Evolutionary conservation across 1,140 invertebrate species (phyloP).

Genomic region (Periplaneta americana): DNA sequence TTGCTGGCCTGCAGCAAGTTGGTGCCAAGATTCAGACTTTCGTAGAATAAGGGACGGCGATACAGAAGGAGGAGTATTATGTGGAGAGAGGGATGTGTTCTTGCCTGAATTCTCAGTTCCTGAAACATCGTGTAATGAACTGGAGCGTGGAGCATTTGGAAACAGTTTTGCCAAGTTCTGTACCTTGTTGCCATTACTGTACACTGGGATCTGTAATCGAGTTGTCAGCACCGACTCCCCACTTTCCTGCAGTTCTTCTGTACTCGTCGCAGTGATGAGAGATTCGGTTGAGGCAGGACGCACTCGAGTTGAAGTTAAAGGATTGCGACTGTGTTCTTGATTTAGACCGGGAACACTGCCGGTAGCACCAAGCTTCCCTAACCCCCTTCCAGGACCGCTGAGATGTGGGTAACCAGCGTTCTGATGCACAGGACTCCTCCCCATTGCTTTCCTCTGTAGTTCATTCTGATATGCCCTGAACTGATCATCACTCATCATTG

Average conservation of each 20-base stretch:
- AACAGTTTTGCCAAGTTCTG: background rate
- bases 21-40: conserved; percentile 77
- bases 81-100: background rate
- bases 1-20: conserved; percentile 40
- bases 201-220: conserved; percentile 36
- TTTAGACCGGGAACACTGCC: background rate
- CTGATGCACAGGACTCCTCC: background rate
- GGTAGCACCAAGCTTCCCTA: background rate
- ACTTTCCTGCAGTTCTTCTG: conserved; percentile 33
- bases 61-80: background rate
- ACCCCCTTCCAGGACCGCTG: background rate
- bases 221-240: conserved; percentile 38
- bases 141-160: background rate
- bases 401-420: background rate
- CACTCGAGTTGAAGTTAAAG: background rate
- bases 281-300: conserved; percentile 16
- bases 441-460: background rate
- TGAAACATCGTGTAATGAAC: conserved; percentile 14
- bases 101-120: conserved; percentile 25
- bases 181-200: conserved; percentile 1
- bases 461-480: background rate
- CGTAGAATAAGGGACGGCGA: conserved; percentile 42
- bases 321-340: background rate
- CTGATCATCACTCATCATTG: conserved; percentile 7
- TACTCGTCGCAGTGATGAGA: conserved; percentile 18